Evolutionary conservation across 2,113 vertebrate genomes (phyloP).

Genomic region (Guaruba guarouba): DNA sequence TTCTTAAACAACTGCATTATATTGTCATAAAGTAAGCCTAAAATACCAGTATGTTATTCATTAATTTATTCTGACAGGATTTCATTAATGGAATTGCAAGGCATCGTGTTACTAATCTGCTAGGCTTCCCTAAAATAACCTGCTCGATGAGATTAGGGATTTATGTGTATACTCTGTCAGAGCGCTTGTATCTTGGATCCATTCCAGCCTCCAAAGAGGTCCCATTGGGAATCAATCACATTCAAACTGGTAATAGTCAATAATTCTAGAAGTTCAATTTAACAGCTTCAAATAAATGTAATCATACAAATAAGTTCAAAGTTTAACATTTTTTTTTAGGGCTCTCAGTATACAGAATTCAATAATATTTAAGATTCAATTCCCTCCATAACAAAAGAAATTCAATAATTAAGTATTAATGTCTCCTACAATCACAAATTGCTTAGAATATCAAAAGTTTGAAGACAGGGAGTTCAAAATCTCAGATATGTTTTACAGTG

Average conservation of each 20-base stretch:
- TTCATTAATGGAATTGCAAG: slow-evolving; percentile 72
- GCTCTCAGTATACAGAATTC: not conserved
- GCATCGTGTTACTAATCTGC: slow-evolving; percentile 68
- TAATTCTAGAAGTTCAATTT: slow-evolving; percentile 17
- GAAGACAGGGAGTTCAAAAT: not conserved
- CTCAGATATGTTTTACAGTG: not conserved
- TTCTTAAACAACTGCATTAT: not conserved
- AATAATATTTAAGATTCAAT: slow-evolving; percentile 5
- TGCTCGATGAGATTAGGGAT: slow-evolving; percentile 76
- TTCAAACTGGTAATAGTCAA: slow-evolving; percentile 75
- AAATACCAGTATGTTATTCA: slow-evolving; percentile 28
- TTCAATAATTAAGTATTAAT: slow-evolving; percentile 27
- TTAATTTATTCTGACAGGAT: slow-evolving; percentile 60
- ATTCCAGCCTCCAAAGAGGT: slow-evolving; percentile 71
- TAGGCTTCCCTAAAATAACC: slow-evolving; percentile 67
- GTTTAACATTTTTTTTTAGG: not conserved
- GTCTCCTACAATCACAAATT: not conserved
- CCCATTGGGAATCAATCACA: slow-evolving; percentile 74
- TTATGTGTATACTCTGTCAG: slow-evolving; percentile 74
- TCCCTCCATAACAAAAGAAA: slow-evolving; percentile 3
- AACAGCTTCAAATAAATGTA: slow-evolving; percentile 28
- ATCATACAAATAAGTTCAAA: slow-evolving; percentile 7
- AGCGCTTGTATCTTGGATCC: slow-evolving; percentile 69
- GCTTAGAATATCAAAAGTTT: not conserved
- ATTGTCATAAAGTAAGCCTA: slow-evolving; percentile 35